Evolutionary conservation across 2,888 invertebrate species (phyloP), one percentile per base, ranked within the genome.

Genomic region (Orthonevra nobilis): DNA sequence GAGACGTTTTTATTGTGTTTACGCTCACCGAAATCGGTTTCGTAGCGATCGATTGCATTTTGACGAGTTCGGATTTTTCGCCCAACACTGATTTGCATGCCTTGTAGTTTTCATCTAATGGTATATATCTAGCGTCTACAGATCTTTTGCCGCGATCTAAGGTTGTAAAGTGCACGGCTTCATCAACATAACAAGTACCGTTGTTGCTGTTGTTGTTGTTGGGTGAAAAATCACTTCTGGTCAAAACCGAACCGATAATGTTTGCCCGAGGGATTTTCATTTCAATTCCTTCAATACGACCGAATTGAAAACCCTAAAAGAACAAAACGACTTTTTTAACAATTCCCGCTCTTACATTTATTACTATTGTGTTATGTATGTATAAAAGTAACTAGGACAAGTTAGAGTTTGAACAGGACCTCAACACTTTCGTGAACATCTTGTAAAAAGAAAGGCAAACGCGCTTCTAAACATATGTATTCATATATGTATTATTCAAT

Each of bases 21-120:
- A 63, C 74, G 82, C 83, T 82, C 82, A 85, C 83, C 81, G 84
- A 75, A 69, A 83, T 82, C 9, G 81, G 68, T 82, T 84, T 85
- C 48, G 83, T 64, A 46, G 83, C 82, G 60, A 82, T 81, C 46
- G 82, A 75, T 58, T 83, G 82, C 66, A 81, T 83, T 50, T 83
- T 82, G 52, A 54, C 74, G 56, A 83, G 68, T 70, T 83, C 83
- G 38, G 83, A 64, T 68, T 84, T 84, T 69, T 83, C 83, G 46
- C 85, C 85, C 81, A 85, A 82, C 75, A 86, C 82, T 52, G 85
- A 84, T 83, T 85, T 85, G 77, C 84, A 85, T 54, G 86, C 84
- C 82, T 84, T 85, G 75, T 85, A 86, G 63, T 84, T 84, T 81
- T 85, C 85, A 83, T 85, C 84, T 68, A 86, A 83, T 58, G 85